Evolutionary conservation across 2,113 vertebrate genomes (phyloP), one percentile per base, ranked within the genome.

Genomic region (Rhegmatorhina hoffmannsi): DNA sequence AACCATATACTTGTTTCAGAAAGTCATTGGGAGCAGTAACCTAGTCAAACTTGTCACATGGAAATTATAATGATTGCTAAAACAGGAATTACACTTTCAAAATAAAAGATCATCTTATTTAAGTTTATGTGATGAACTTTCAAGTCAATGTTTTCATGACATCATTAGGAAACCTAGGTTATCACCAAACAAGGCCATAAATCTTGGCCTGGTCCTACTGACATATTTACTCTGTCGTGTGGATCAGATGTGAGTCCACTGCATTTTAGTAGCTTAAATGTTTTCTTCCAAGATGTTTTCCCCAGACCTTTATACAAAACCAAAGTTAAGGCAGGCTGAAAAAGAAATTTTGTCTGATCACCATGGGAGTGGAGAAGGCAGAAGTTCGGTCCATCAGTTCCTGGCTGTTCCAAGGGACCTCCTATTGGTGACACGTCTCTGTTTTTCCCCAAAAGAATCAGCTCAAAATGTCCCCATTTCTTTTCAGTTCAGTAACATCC

Each of bases 341-440:
- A 81, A 68, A 6, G 8, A 59, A 53, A 29, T 81, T 73, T 67
- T 59, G 7, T 11, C 28, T 40, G 18, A 58, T 12, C 28, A 28
- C 15, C 18, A 1, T 2, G 13, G 10, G 7, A 11, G 4, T 1
- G 2, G 26, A 44, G 29, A 47, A n/a, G 50, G 19, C 15, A 84
- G 10, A 50, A 15, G 26, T 24, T 55, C 43, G 8, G 49, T 63
- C 9, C 29, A 17, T 56, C 18, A 20, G 63, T 62, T 17, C 25
- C 50, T 25, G 49, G 12, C 4, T 40, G 38, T 33, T 0, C 0
- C 18, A 74, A 60, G 9, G 9, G 2, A 21, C 7, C 6, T 47
- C 11, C 31, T 44, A 24, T 15, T 26, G 52, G 7, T 38, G 14
- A 44, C 2, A 3, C 14, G 13, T 3, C 7, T 43, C 19, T 62